Base-by-base conservation (phyloP, 2,888 invertebrate species). In the Mimumesa dahlbomi region DNA sequence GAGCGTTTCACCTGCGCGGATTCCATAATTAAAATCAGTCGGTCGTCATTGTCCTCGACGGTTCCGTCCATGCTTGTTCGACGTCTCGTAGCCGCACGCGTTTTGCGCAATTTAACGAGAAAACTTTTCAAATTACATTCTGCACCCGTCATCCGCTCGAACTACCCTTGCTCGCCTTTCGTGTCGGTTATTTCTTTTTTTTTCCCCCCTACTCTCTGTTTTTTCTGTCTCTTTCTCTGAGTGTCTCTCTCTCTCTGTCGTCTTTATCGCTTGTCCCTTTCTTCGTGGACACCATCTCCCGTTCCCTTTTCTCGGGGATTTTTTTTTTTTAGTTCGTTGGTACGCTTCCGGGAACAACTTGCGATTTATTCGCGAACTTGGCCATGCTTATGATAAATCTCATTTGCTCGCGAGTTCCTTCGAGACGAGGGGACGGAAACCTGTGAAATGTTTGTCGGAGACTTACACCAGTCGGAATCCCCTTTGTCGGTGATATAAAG, bases 101-200 rank as follows among this genome's bases (percentile, higher is more conserved):
- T 83, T 84, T 84, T 73, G 79, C 81, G 75, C 81, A 78, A 85
- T 87, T 86, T 86, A 85, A 88, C 84, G 84, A 86, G 86, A 85
- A 85, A 87, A 87, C 83, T 88, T 87, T 87, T 86, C 82, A 83
- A 86, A 88, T 88, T 84, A 85, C 82, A 79, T 80, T 74, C 82
- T 66, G 56, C 70, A 46, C 54, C 46, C 36, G 29, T 18, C 54
- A 14, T 29, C 9, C 19, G 11, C 50, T 42, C 48, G 16, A 13
- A 13, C 48, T 31, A 16, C 19, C 22, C 62, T 19, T 31, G 42
- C 52, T 56, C 11, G 52, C n/a, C 43, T 16, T 67, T 56, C 45
- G 29, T 46, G 22, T 53, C 43, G 46, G n/a, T 25, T 54, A 19
- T 29, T 9, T 19, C 19, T 18, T 7, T 18, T 45, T 40, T 49